Evolutionary conservation across 1,140 invertebrate genomes (phyloP), one percentile per base, ranked within the genome.

Genomic region (Euborellia annulipes): DNA sequence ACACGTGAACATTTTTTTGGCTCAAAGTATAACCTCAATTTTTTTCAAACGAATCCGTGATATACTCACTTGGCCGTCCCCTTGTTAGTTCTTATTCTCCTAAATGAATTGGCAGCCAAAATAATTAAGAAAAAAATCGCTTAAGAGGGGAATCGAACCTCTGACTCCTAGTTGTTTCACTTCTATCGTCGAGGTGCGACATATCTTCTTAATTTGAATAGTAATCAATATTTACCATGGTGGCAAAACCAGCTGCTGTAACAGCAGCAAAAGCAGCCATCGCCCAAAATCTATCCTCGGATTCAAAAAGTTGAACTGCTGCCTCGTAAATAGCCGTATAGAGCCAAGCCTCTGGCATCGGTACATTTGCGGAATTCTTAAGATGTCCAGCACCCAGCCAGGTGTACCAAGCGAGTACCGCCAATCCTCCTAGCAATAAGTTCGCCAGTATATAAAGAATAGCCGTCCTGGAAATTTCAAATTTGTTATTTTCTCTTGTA

Each of bases 211-310:
- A n/a, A n/a, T 46, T 7, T n/a, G n/a, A n/a, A n/a, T n/a, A n/a
- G n/a, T n/a, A n/a, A n/a, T n/a, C n/a, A n/a, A 16, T 14, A 54
- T 54, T 59, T 59, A 70, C 69, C 66, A 68, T 64, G 52, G 65
- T 69, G 18, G 60, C 58, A 45, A 71, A 62, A 27, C 68, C 68
- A 34, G 67, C 57, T 21, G 51, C 52, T 20, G 50, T 37, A 11
- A 27, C 23, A 27, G 23, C 23, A 6, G 23, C 23, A 27, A 7
- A n/a, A n/a, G 41, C 21, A 11, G 37, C 16, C 3, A 18, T 38
- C 36, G 7, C n/a, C 18, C 18, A 16, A 41, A 4, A 23, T 41
- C 40, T 14, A 21, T 23, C 16, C 3, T 3, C 9, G 20, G n/a
- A 6, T 6, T 4, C 4, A 4, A 6, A 4, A 6, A 27, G 13